Percentiles rank a stretch among this genome's conserved stretches.
Evolutionary conservation across 1,140 invertebrate species (phyloP).

Genomic region (Zophobas morio): DNA sequence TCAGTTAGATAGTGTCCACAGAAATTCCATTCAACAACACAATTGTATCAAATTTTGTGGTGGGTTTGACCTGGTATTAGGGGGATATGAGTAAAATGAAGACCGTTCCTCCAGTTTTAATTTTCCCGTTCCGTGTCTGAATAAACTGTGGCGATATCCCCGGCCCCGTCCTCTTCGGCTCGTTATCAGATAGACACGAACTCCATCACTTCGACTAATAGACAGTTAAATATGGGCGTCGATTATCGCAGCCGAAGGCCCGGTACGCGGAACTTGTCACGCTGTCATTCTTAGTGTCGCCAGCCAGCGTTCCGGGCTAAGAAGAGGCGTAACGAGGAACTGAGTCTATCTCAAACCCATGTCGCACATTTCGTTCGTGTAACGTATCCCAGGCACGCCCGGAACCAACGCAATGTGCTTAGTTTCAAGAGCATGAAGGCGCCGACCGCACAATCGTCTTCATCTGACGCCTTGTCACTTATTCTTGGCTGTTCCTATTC

Average conservation of each 20-base stretch:
- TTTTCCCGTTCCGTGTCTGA: neutral
- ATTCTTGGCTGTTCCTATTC: conserved; percentile 22
- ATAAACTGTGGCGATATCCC: neutral
- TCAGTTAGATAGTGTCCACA: too few species aligned
- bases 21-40: too few species aligned
- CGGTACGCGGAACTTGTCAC: conserved; percentile 32
- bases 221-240: conserved; percentile 14
- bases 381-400: conserved; percentile 42
- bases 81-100: too few species aligned
- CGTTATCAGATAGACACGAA: neutral
- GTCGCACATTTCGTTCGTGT: conserved; percentile 36
- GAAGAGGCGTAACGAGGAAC: conserved; percentile 34
- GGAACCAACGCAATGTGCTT: conserved; percentile 30
- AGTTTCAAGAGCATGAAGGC: conserved; percentile 31
- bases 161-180: neutral
- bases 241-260: conserved; percentile 7
- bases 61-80: too few species aligned
- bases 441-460: conserved; percentile 39
- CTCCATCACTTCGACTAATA: conserved; percentile 11
- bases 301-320: conserved; percentile 11
- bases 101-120: too few species aligned
- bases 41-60: too few species aligned
- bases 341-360: conserved; percentile 28
- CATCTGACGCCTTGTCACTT: conserved; percentile 43
- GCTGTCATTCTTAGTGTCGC: conserved; percentile 34